phyloP scores from a whole-genome alignment of 2,797 vertebrate genomes.

The Petrocephalus schoutedeni region DNA sequence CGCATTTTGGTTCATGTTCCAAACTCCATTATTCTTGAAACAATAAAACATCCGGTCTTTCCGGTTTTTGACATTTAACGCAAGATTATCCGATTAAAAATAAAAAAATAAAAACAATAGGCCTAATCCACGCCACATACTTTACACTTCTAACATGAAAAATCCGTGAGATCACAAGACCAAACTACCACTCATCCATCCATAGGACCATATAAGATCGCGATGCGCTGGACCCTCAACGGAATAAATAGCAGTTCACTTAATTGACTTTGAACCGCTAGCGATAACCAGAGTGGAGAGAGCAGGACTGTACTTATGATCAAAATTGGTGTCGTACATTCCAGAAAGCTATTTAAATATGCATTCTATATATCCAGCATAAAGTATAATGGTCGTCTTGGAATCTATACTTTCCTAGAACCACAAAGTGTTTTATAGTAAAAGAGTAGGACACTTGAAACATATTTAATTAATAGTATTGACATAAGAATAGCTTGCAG shows the following conservation, averaged over 20 bases:
- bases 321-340: background rate
- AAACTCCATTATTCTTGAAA: background rate
- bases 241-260: background rate
- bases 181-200: background rate
- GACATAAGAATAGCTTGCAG: background rate
- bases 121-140: background rate
- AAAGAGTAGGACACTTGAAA: background rate
- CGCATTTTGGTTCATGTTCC: background rate
- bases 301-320: background rate
- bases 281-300: background rate
- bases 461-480: background rate
- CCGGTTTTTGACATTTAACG: slow-evolving; percentile 3
- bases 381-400: background rate
- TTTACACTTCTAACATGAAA: background rate
- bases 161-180: background rate
- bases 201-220: background rate
- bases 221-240: background rate
- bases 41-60: slow-evolving; percentile 1
- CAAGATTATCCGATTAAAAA: background rate
- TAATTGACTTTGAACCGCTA: background rate
- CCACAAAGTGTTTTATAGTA: background rate
- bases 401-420: background rate
- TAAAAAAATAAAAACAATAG: background rate
- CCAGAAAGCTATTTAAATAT: background rate
- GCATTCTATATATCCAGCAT: background rate